Evolutionary conservation across 1,140 invertebrate genomes (phyloP).

Genomic region (Gyrodactylus bullatarudis): DNA sequence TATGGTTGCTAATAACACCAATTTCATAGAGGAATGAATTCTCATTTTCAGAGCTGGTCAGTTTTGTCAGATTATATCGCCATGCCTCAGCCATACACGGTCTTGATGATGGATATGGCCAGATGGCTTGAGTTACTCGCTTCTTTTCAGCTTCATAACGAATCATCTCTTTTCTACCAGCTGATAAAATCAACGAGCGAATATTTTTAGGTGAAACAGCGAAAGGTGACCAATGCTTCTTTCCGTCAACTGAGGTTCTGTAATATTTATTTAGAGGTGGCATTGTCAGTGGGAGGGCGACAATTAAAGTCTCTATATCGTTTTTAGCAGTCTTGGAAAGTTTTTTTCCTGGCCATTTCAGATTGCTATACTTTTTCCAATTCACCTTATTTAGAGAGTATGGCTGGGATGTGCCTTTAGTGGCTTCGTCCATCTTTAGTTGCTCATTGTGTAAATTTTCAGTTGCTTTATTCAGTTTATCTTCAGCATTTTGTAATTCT

Average conservation of each 20-base stretch:
- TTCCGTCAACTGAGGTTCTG: no score
- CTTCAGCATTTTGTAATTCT: neutral
- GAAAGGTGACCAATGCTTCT: neutral
- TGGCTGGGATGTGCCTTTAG: neutral
- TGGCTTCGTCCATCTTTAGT: neutral
- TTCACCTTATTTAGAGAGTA: neutral
- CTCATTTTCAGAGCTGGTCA: neutral
- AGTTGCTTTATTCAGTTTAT: neutral
- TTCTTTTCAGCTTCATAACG: slow-evolving; percentile 3
- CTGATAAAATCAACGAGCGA: neutral
- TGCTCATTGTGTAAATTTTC: neutral
- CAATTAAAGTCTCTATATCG: neutral
- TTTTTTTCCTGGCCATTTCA: neutral
- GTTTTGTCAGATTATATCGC: neutral
- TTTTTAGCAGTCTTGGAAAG: neutral
- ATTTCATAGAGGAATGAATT: neutral
- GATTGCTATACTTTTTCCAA: neutral
- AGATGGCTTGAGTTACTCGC: neutral
- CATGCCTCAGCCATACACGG: neutral
- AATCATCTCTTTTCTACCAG: neutral
- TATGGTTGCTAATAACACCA: neutral
- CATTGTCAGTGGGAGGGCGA: neutral
- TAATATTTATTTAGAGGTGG: neutral
- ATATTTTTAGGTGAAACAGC: neutral
- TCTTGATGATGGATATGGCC: slow-evolving; percentile 2